A percentile compares a stretch with the other conserved stretches of the same genome.
Evolutionary conservation across 2,113 vertebrate species (phyloP).

Genomic region (Notiomystis cincta): DNA sequence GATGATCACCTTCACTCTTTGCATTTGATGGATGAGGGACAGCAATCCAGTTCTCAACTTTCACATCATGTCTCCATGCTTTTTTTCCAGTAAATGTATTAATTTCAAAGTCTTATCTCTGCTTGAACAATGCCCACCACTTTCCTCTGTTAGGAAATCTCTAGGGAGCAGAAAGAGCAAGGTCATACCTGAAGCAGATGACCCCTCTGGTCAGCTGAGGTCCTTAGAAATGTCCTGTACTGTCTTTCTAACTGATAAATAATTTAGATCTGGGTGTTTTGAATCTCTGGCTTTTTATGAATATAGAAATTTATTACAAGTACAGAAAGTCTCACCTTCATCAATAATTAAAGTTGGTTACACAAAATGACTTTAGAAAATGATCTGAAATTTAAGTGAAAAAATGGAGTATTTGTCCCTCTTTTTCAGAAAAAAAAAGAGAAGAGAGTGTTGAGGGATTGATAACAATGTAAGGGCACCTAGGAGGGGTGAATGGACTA

Average conservation of each 20-base stretch:
- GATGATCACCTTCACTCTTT: neutral
- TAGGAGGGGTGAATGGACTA: neutral
- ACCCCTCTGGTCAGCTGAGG: neutral
- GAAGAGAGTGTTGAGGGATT: neutral
- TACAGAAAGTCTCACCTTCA: constrained; percentile 39
- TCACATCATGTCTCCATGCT: neutral
- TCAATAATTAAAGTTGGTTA: constrained; percentile 52
- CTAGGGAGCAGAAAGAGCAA: neutral
- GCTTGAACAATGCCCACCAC: neutral
- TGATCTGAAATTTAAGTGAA: constrained; percentile 20
- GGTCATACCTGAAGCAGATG: neutral
- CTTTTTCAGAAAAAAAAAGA: neutral
- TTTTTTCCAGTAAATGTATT: neutral
- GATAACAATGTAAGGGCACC: neutral
- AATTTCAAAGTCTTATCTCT: neutral
- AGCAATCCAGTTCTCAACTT: neutral
- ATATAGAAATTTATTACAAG: constrained; percentile 32
- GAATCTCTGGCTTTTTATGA: constrained; percentile 12
- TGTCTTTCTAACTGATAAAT: constrained; percentile 6
- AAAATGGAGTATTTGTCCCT: neutral
- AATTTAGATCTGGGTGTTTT: neutral
- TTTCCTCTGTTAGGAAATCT: neutral
- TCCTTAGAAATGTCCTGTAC: neutral
- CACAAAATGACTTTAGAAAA: neutral
- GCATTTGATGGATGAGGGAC: neutral